Evolutionary conservation across 2,113 vertebrate species (phyloP).

Genomic region (Ophthalmolycus amberensis): DNA sequence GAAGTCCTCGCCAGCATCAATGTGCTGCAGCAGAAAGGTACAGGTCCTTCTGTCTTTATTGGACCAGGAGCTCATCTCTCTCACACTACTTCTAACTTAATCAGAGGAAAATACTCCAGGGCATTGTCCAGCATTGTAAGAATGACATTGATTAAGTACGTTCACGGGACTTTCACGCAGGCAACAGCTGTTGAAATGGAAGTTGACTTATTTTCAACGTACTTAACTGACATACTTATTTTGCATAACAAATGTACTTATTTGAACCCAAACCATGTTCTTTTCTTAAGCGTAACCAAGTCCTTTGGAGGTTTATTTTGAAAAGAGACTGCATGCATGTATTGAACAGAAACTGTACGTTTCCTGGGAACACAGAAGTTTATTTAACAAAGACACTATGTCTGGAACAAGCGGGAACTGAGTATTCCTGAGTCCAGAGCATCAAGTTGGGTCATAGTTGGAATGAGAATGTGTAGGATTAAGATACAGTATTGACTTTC

Average conservation of each 20-base stretch:
- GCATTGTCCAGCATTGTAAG: too few relatives aligned
- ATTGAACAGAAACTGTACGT: background rate
- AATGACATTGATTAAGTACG: too few relatives aligned
- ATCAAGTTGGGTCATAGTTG: too few relatives aligned
- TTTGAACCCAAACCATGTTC: background rate
- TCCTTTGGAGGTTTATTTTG: too few relatives aligned
- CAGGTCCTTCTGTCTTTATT: constrained; percentile 7
- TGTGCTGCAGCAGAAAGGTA: constrained; percentile 1
- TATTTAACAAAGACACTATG: background rate
- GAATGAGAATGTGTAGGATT: background rate
- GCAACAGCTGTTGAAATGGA: too few relatives aligned
- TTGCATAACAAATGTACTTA: background rate
- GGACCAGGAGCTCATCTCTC: constrained; percentile 36
- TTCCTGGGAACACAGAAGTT: background rate
- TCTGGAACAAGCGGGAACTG: background rate
- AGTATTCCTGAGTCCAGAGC: background rate
- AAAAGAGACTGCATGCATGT: background rate
- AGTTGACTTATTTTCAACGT: background rate
- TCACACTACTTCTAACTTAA: background rate
- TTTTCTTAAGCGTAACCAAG: background rate
- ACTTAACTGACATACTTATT: background rate
- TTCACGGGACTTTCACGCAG: too few relatives aligned
- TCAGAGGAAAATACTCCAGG: background rate
- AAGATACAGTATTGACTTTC: background rate
- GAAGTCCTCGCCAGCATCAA: background rate